phyloP scores from a whole-genome alignment of 2,888 invertebrate species.

The Spatulosminthurus flaviceps region DNA sequence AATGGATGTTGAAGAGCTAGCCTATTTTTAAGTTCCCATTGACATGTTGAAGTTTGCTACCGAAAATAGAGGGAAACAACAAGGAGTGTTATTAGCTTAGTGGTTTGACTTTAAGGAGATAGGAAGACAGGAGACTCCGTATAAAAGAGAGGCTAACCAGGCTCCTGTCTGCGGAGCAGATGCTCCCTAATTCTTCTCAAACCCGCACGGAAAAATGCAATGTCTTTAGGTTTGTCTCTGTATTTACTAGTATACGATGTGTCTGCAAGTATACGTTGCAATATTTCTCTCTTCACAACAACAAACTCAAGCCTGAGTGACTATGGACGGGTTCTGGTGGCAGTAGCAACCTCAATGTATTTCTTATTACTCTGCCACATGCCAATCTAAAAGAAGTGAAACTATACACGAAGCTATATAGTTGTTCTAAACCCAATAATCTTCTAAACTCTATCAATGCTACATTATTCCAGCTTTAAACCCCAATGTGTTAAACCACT shows the following conservation, averaged over 20 bases:
- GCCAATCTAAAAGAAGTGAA: neutral
- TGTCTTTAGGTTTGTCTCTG: no score
- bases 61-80: slow-evolving; percentile 8
- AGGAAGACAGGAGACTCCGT: neutral
- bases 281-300: no score
- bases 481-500: no score
- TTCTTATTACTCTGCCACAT: slow-evolving; percentile 5
- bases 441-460: no score
- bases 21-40: slow-evolving; percentile 40
- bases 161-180: slow-evolving; percentile 1
- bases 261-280: no score
- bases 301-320: no score
- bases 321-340: neutral
- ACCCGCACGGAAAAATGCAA: neutral
- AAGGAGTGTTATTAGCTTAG: neutral
- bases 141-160: slow-evolving; percentile 3
- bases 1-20: slow-evolving; percentile 50
- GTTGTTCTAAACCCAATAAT: no score
- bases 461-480: no score
- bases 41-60: slow-evolving; percentile 8
- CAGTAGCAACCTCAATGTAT: slow-evolving; percentile 4
- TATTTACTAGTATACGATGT: neutral
- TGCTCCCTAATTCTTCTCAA: slow-evolving; percentile 3
- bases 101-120: neutral
- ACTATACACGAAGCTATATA: no score